Percentiles rank a stretch among this genome's conserved stretches.
Evolutionary conservation across 1,140 invertebrate species (phyloP).

Genomic region (Trachymyrmex cornetzi): DNA sequence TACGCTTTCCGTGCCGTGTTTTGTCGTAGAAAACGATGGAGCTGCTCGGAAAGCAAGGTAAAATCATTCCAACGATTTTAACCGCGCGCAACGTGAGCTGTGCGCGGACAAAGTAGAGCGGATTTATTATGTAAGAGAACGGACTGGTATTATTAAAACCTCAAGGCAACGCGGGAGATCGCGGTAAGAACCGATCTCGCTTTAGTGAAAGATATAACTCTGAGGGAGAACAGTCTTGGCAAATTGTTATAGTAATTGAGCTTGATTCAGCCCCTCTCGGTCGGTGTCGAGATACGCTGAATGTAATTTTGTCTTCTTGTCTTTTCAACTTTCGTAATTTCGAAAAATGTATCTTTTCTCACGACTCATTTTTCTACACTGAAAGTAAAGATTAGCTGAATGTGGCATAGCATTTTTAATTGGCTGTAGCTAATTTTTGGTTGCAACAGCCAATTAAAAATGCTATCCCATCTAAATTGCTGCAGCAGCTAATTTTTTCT

Average conservation of each 20-base stretch:
- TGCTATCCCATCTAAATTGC: no score
- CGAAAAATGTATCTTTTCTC: not conserved
- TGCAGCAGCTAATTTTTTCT: no score
- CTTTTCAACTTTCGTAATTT: constrained; percentile 5
- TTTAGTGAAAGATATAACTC: constrained; percentile 73
- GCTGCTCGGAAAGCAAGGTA: constrained; percentile 13
- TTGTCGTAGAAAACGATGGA: not conserved
- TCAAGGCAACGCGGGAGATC: constrained; percentile 73
- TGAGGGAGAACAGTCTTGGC: constrained; percentile 46
- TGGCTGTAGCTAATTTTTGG: no score
- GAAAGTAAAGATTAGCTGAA: not conserved
- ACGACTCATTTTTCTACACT: not conserved
- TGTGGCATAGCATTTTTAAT: no score
- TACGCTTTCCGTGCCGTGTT: not conserved
- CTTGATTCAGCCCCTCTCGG: constrained; percentile 15
- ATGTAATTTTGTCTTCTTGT: not conserved
- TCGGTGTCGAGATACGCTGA: not conserved
- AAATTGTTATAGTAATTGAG: constrained; percentile 57
- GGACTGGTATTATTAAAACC: constrained; percentile 76
- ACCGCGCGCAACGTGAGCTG: not conserved
- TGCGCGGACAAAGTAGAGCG: constrained; percentile 73
- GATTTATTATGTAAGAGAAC: constrained; percentile 80
- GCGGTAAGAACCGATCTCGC: constrained; percentile 69
- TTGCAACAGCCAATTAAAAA: no score
- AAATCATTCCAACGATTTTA: constrained; percentile 19